These are phyloP conservation scores for Drosophila tropicalis DNA, from an alignment of 1,140 invertebrate genomes.

Conservation along the genomic window DNA sequence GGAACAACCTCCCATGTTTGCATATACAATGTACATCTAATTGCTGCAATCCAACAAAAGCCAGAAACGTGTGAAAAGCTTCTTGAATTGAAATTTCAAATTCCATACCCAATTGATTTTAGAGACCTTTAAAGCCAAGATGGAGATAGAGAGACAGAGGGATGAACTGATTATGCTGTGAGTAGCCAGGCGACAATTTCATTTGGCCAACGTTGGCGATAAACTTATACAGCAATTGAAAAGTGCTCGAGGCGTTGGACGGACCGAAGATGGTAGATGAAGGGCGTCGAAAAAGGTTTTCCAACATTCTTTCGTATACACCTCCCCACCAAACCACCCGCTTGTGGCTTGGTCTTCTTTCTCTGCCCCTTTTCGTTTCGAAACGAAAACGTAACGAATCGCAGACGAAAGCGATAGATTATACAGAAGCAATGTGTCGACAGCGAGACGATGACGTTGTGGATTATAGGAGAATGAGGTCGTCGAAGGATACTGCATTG, in stretches of 20 bases:
- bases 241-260: slow-evolving; percentile 44
- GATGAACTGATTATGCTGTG: slow-evolving; percentile 44
- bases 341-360: not conserved
- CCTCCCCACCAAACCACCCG: too few species aligned
- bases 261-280: not conserved
- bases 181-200: slow-evolving; percentile 48
- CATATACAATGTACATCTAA: not conserved
- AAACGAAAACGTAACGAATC: slow-evolving; percentile 32
- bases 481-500: slow-evolving; percentile 66
- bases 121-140: not conserved
- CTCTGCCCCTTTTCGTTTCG: slow-evolving; percentile 3
- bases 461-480: slow-evolving; percentile 49
- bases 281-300: slow-evolving; percentile 26
- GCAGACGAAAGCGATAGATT: slow-evolving; percentile 51
- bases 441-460: slow-evolving; percentile 25
- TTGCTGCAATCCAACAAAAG: not conserved
- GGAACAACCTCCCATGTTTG: not conserved
- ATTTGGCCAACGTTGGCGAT: slow-evolving; percentile 44
- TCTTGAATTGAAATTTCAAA: slow-evolving; percentile 3
- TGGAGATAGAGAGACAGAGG: not conserved
- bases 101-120: slow-evolving; percentile 4
- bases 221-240: slow-evolving; percentile 62
- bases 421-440: slow-evolving; percentile 45
- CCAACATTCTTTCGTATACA: slow-evolving; percentile 19
- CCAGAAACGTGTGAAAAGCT: not conserved